Evolutionary conservation across 2,113 vertebrate species (phyloP).

Genomic region (Edolisoma coerulescens): DNA sequence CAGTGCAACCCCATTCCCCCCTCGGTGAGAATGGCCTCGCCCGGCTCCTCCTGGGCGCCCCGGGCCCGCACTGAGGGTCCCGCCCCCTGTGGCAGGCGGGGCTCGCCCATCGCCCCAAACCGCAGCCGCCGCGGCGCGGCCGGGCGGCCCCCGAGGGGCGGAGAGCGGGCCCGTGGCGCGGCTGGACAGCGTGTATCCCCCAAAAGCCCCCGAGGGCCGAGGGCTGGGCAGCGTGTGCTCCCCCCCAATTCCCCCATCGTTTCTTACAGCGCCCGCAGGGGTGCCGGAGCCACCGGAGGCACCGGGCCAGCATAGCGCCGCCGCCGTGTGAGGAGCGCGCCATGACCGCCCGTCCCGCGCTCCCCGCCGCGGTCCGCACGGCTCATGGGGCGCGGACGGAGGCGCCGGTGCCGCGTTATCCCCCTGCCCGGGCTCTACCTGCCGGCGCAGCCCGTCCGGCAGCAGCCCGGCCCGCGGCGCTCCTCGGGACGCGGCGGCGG

Average conservation of each 20-base stretch:
- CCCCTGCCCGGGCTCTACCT: not conserved
- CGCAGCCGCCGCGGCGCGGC: fast-evolving
- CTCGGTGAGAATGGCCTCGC: not conserved
- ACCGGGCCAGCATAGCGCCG: not conserved
- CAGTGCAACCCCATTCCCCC: not conserved
- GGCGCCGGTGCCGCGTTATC: not conserved
- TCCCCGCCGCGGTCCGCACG: not conserved
- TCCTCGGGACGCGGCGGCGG: too few relatives aligned
- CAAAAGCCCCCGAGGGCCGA: too few relatives aligned
- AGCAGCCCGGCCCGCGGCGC: not conserved
- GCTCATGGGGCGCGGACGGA: not conserved
- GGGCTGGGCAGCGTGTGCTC: too few relatives aligned
- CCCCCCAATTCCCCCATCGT: fast-evolving
- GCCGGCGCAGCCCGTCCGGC: not conserved
- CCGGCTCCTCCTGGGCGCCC: not conserved
- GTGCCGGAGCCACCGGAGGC: not conserved
- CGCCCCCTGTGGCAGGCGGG: not conserved
- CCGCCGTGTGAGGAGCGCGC: not conserved
- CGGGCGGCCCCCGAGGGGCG: fast-evolving
- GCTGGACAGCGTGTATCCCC: fast-evolving
- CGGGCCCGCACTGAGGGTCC: not conserved
- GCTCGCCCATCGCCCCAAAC: fast-evolving
- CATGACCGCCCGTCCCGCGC: not conserved
- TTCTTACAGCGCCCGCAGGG: not conserved
- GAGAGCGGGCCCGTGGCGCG: fast-evolving